Evolutionary conservation across 2,797 vertebrate genomes (phyloP).

Genomic region (Eulemur rubriventer): DNA sequence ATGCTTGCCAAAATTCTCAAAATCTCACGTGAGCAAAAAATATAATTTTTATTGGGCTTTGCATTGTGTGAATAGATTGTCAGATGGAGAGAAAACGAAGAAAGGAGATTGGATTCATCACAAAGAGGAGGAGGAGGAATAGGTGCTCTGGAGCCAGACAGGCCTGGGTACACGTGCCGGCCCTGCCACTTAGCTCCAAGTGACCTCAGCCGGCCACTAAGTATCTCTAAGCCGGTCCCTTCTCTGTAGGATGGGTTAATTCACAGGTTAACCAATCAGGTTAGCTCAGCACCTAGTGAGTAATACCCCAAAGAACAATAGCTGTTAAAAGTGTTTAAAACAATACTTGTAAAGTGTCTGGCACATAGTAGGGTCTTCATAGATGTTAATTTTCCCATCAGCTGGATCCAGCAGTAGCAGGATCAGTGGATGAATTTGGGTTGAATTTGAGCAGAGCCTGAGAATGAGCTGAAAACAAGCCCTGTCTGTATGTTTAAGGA

Average conservation of each 20-base stretch:
- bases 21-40: constrained; percentile 30
- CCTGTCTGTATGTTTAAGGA: neutral
- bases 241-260: rapidly evolving
- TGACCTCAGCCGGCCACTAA: neutral
- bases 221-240: neutral
- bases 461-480: constrained; percentile 9
- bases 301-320: neutral
- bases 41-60: constrained; percentile 38
- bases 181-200: neutral
- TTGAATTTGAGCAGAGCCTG: neutral
- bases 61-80: neutral
- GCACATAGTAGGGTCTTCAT: neutral
- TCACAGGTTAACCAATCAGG: neutral
- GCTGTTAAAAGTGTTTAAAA: neutral
- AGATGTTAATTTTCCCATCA: neutral
- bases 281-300: neutral
- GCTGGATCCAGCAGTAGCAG: neutral
- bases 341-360: neutral
- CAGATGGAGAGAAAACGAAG: neutral
- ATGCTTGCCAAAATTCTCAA: constrained; percentile 41
- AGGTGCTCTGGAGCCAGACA: neutral
- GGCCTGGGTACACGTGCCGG: rapidly evolving
- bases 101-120: neutral
- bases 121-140: neutral
- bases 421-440: neutral